Base-by-base conservation (phyloP, 2,888 invertebrate species). In the Noctua fimbriata region DNA sequence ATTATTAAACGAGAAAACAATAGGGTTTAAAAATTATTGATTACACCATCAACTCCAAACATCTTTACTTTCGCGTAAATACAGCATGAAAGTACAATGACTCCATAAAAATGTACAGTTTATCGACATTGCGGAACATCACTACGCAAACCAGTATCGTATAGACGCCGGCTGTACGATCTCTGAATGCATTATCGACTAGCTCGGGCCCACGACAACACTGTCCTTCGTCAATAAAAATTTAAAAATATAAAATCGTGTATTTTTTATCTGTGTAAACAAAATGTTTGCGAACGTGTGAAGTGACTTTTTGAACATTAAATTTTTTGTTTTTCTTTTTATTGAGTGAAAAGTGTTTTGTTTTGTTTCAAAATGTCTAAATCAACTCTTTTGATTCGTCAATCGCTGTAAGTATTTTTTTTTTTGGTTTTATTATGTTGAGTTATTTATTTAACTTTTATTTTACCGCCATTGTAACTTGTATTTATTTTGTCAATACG, bases 161-260 rank as follows among this genome's bases (percentile, higher is more conserved):
- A 88, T 90, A 91, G 89, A 83, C 85, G 89, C 88, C 90, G 89
- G 89, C 89, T 89, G 89, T 88, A 88, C 90, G 89, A 89, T 86
- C 86, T 88, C 88, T 90, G 91, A 89, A 92, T 92, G 92, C 92
- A 94, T 92, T 94, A 94, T 91, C 90, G 91, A 90, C 87, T 90
- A 86, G 90, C 82, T 87, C 90, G 90, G 82, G 89, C 89, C 86
- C 75, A 84, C 87, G 89, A 77, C 84, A 82, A 86, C 90, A 90
- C 88, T 89, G 88, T 89, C 67, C 76, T 81, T 86, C 81, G 80
- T 76, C 66, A 86, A 87, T 83, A 83, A 85, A 78, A 81, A 24
- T 63, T 70, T 36, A 21, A 78, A 79, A 85, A 83, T 60, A 69
- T 5, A 36, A 65, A 58, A 69, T 36, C 55, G 71, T 55, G 76